Percentiles rank a stretch among this genome's conserved stretches.
phyloP scores from a whole-genome alignment of 2,797 vertebrate genomes.

The Girardinus metallicus region DNA sequence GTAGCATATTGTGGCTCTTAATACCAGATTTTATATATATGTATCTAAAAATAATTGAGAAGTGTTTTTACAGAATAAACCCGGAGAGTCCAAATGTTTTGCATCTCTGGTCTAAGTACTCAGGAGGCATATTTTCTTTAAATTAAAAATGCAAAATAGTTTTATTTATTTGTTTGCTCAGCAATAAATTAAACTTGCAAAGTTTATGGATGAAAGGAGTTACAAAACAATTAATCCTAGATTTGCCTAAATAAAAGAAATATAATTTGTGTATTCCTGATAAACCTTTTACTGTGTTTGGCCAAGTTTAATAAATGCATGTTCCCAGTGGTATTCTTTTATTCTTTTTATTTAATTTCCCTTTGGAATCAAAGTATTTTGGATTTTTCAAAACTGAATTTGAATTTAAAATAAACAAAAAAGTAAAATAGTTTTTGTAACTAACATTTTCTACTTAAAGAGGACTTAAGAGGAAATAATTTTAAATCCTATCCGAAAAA shows the following conservation, averaged over 20 bases:
- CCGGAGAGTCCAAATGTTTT: background rate
- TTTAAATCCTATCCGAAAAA: background rate
- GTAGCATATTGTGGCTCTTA: background rate
- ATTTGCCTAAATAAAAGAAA: background rate
- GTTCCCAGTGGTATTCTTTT: background rate
- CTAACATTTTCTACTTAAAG: background rate
- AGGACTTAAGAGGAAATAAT: background rate
- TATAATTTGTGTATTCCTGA: background rate
- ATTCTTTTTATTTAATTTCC: too few species aligned
- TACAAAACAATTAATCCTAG: background rate
- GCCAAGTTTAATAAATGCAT: background rate
- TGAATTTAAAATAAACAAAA: background rate
- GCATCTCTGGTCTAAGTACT: background rate
- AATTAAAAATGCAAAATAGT: background rate
- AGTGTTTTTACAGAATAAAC: background rate
- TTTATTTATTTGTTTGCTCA: background rate
- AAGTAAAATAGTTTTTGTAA: background rate
- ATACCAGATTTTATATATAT: background rate
- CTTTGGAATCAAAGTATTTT: too few species aligned
- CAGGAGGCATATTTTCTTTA: background rate
- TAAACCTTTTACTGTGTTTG: background rate
- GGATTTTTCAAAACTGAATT: too few species aligned
- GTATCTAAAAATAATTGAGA: background rate
- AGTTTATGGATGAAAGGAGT: background rate
- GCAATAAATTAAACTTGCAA: background rate